These are phyloP conservation scores for Theristicus caerulescens DNA, from an alignment of 2,113 vertebrate genomes.

Conservation along the genomic window DNA sequence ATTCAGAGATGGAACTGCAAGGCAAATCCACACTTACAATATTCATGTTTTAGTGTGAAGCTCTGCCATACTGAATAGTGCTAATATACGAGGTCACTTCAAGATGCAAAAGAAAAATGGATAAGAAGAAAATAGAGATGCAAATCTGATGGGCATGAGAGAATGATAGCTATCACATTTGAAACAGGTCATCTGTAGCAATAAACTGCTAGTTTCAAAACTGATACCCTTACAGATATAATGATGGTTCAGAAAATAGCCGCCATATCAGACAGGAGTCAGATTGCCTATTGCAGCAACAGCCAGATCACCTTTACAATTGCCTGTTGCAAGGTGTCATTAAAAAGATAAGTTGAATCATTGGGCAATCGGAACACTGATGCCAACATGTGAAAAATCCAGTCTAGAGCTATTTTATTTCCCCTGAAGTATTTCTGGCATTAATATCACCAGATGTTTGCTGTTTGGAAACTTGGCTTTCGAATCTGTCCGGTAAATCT, in stretches of 20 bases:
- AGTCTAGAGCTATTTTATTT: background rate
- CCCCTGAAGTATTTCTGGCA: background rate
- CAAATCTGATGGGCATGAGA: constrained; percentile 54
- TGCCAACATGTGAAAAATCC: constrained; percentile 11
- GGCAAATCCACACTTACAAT: constrained; percentile 15
- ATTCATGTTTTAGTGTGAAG: constrained; percentile 29
- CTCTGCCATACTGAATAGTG: constrained; percentile 17
- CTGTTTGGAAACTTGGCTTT: background rate
- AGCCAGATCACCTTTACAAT: constrained; percentile 29
- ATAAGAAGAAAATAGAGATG: constrained; percentile 43
- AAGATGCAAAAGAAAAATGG: constrained; percentile 31
- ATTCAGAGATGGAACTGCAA: constrained; percentile 36
- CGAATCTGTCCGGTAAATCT: background rate
- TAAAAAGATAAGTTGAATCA: constrained; percentile 33
- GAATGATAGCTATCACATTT: constrained; percentile 36
- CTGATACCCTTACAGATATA: constrained; percentile 26
- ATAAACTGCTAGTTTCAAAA: constrained; percentile 60
- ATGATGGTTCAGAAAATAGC: constrained; percentile 49
- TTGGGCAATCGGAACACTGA: background rate
- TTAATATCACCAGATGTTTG: background rate
- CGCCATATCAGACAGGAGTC: background rate
- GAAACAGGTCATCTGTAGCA: constrained; percentile 60
- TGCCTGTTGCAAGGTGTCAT: constrained; percentile 44
- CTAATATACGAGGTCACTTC: constrained; percentile 15
- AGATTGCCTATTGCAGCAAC: constrained; percentile 45